Evolutionary conservation across 2,797 vertebrate species (phyloP), one percentile per base, ranked within the genome.

Genomic region (Lophotriccus pileatus): DNA sequence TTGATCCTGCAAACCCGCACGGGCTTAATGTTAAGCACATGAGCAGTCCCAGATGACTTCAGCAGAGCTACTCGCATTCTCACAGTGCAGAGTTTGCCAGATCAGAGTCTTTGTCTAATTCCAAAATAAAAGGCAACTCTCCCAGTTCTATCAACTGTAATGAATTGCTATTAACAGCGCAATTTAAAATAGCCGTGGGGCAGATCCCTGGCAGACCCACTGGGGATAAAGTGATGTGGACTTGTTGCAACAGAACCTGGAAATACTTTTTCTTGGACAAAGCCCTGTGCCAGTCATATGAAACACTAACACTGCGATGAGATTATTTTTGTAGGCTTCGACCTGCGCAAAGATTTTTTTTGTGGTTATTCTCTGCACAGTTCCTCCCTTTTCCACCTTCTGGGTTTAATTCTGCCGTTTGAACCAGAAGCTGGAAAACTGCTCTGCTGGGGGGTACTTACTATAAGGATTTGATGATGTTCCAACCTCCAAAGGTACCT

Each of bases 201-300:
- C 84, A 96, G 79, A 94, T 92, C 91, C 76, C 66, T 59, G 85
- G 82, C 69, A 49, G 89, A 81, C 62, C 91, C 91, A 76, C 39
- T 81, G 85, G 87, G 91, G 91, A 93, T 87, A 83, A 87, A 93
- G 15, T 7, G 87, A 88, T 88, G 80, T 17, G 74, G 76, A 32
- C 90, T 86, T 94, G 91, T 93, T 91, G 91, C 80, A 94, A 90
- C 91, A 96, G 77, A 86, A 92, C 92, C 91, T 86, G 84, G 87
- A 95, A 95, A 95, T 78, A 41, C 59, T 86, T 95, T 75, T 91
- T 90, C 93, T 87, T 95, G 84, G 92, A 85, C 87, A 80, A 93
- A 87, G 87, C 2, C 2, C 43, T 5, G n/a, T 86, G 67, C 78
- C 93, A 89, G 67, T 84, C 80, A 28, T 85, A 80, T 6, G 76